A percentile compares a stretch with the other conserved stretches of the same genome.
Conservation (phyloP, 2,113 vertebrate genomes). For the Hypomesus transpacificus region DNA sequence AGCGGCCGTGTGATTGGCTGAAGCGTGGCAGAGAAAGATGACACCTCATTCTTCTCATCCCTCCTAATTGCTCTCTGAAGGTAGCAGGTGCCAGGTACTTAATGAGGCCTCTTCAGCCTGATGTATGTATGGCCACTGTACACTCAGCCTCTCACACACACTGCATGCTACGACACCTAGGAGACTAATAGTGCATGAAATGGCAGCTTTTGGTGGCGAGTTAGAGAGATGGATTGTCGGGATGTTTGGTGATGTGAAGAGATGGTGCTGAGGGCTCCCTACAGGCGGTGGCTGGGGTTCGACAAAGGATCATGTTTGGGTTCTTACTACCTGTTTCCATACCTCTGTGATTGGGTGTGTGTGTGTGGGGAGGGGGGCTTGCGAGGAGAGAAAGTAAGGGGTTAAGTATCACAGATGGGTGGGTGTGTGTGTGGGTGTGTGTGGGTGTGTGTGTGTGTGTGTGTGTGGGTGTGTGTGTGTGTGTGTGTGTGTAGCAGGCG, state of each 20-base stretch:
- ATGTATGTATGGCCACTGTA: conserved; percentile 55
- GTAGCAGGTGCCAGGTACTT: conserved; percentile 64
- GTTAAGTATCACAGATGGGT: neutral
- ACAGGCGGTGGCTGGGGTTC: no score
- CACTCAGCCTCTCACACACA: conserved; percentile 8
- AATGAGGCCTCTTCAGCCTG: conserved; percentile 68
- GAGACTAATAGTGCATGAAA: conserved; percentile 51
- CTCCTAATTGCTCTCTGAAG: conserved; percentile 65
- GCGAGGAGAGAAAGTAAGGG: neutral
- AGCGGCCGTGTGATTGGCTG: conserved; percentile 37
- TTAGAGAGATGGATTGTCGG: conserved; percentile 15
- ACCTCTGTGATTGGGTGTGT: conserved; percentile 12
- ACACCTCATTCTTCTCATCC: conserved; percentile 38
- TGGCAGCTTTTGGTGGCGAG: neutral
- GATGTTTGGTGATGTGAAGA: neutral
- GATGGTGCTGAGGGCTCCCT: no score
- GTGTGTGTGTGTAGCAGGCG: neutral
- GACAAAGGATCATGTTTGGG: no score
- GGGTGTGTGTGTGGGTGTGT: conserved; percentile 1
- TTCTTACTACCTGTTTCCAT: neutral
- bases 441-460: neutral
- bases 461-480: conserved; percentile 3
- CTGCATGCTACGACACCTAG: conserved; percentile 26
- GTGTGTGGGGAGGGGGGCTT: conserved; percentile 1
- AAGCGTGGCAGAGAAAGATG: conserved; percentile 54